phyloP scores from a whole-genome alignment of 2,797 vertebrate species.

The Ciconia nigra region DNA sequence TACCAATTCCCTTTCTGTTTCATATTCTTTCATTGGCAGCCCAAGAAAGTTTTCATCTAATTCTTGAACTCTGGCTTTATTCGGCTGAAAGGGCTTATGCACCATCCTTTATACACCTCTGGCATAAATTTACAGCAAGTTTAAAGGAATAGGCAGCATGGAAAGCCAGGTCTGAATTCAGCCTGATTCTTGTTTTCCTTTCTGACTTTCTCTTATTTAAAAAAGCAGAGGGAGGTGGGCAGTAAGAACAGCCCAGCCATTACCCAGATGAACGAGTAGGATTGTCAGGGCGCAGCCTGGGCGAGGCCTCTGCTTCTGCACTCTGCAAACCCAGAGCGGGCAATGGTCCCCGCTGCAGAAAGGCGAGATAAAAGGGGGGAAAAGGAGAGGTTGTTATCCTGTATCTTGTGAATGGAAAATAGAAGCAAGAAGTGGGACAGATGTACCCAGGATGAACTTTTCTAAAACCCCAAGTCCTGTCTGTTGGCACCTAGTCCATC shows the following conservation, averaged over 20 bases:
- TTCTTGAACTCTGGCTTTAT: neutral
- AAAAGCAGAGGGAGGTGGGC: neutral
- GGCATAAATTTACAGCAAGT: neutral
- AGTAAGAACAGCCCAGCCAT: neutral
- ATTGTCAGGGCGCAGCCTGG: neutral
- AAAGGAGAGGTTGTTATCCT: neutral
- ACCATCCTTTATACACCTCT: neutral
- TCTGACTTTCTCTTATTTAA: neutral
- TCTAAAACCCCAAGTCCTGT: neutral
- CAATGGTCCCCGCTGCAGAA: rapidly evolving
- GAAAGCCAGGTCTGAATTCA: neutral
- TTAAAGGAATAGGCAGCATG: neutral
- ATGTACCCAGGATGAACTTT: neutral
- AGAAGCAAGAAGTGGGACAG: neutral
- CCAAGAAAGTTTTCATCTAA: neutral
- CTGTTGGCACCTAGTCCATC: neutral
- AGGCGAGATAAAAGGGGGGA: neutral
- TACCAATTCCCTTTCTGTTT: neutral
- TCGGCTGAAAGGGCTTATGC: neutral
- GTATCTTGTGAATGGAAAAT: neutral
- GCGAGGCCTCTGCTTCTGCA: too few relatives aligned
- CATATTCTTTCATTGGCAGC: neutral
- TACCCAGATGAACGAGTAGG: rapidly evolving
- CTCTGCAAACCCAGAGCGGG: neutral
- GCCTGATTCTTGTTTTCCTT: neutral